Evolutionary conservation across 1,140 invertebrate species (phyloP).

Genomic region (Drosophila bocqueti): DNA sequence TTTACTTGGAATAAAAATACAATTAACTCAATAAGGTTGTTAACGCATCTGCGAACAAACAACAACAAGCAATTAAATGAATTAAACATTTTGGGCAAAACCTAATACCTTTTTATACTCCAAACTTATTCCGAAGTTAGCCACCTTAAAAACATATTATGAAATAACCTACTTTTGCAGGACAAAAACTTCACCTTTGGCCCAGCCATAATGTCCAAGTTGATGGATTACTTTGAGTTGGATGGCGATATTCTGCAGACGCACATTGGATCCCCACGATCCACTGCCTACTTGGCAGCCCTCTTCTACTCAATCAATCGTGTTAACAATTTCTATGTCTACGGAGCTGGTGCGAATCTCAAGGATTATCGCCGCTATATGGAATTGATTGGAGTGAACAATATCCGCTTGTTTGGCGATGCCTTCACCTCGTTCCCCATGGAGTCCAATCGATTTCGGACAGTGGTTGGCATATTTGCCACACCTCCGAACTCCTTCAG

Average conservation of each 20-base stretch:
- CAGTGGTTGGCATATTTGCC: slow-evolving; percentile 90
- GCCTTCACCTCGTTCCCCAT: slow-evolving; percentile 87
- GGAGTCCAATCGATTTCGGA: slow-evolving; percentile 87
- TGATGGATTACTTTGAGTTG: slow-evolving; percentile 88
- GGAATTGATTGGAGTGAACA: slow-evolving; percentile 86
- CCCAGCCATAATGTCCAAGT: slow-evolving; percentile 89
- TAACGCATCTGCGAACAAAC: neutral
- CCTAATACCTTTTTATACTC: neutral
- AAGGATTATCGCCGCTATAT: slow-evolving; percentile 87
- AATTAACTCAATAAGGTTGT: neutral
- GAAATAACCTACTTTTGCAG: slow-evolving; percentile 81
- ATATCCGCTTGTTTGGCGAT: slow-evolving; percentile 87
- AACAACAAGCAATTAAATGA: slow-evolving; percentile 6
- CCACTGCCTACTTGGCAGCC: slow-evolving; percentile 90
- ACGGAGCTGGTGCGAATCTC: slow-evolving; percentile 86
- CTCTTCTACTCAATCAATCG: slow-evolving; percentile 88
- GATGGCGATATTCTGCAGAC: slow-evolving; percentile 90
- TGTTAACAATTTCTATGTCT: slow-evolving; percentile 87
- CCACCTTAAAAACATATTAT: neutral
- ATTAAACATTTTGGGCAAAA: neutral
- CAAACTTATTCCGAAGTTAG: neutral
- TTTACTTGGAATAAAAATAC: neutral
- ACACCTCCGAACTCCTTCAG: slow-evolving; percentile 92
- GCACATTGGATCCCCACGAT: slow-evolving; percentile 90
- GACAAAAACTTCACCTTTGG: slow-evolving; percentile 91